These are phyloP conservation scores for Ageneiosus marmoratus DNA, from an alignment of 2,113 vertebrate genomes.

Conservation along the genomic window DNA sequence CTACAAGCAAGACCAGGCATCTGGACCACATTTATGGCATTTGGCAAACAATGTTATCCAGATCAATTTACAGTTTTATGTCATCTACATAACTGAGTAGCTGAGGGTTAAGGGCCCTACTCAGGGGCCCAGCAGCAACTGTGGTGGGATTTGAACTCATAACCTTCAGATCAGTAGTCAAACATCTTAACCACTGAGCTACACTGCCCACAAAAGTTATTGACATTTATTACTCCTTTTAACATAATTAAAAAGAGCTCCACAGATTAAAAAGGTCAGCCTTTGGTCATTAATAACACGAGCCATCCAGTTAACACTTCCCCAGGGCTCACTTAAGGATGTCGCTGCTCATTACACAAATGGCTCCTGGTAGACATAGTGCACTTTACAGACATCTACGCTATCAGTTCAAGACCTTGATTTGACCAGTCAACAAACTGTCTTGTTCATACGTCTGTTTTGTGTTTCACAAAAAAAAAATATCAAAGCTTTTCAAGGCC, in stretches of 20 bases:
- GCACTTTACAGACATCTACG: not conserved
- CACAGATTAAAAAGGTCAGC: conserved; percentile 29
- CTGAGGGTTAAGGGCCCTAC: too few relatives aligned
- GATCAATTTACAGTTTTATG: too few relatives aligned
- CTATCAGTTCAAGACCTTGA: not conserved
- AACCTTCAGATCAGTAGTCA: too few relatives aligned
- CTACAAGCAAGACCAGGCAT: not conserved
- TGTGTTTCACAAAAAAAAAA: not conserved
- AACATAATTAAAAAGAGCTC: conserved; percentile 10
- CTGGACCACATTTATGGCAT: too few relatives aligned
- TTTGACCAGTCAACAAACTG: not conserved
- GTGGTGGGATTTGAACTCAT: too few relatives aligned
- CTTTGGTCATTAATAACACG: conserved; percentile 31
- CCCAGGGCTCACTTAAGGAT: conserved; percentile 39
- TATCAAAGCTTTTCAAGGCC: not conserved
- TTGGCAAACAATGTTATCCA: too few relatives aligned
- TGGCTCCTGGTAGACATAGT: not conserved
- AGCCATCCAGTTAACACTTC: conserved; percentile 14
- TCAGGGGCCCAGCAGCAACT: too few relatives aligned
- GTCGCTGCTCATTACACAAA: conserved; percentile 28
- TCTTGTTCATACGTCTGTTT: not conserved
- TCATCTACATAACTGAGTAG: too few relatives aligned
- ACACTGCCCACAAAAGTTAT: too few relatives aligned
- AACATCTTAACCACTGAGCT: too few relatives aligned
- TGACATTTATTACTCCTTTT: conserved; percentile 24